Percentiles rank a stretch among this genome's conserved stretches.
phyloP scores from a whole-genome alignment of 2,888 invertebrate genomes.

The Synergus japonicus region DNA sequence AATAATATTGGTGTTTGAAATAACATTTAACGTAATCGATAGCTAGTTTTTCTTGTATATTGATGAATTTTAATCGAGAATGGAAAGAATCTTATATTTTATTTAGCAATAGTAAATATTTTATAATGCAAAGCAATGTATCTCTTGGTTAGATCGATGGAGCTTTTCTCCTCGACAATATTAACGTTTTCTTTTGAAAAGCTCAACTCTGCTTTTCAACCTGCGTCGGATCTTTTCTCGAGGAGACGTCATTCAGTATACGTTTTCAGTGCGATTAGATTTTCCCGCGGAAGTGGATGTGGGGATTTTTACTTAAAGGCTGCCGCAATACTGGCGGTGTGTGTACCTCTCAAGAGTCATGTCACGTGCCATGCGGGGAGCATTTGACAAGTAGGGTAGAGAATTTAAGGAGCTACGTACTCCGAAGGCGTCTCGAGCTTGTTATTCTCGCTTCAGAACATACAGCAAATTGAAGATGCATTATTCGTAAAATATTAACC shows the following conservation, averaged over 20 bases:
- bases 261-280: constrained; percentile 55
- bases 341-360: constrained; percentile 29
- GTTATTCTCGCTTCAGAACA: constrained; percentile 37
- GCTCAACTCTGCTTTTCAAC: constrained; percentile 16
- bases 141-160: constrained; percentile 24
- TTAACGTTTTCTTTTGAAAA: constrained; percentile 34
- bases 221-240: constrained; percentile 22
- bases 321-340: constrained; percentile 46
- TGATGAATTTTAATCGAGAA: not conserved
- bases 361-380: constrained; percentile 37
- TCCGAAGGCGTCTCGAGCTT: constrained; percentile 32
- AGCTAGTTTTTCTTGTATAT: not conserved
- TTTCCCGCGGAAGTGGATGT: constrained; percentile 50
- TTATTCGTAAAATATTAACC: constrained; percentile 37
- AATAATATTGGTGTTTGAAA: no score
- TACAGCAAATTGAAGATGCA: constrained; percentile 38
- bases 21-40: no score
- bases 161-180: constrained; percentile 33
- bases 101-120: constrained; percentile 1
- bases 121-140: not conserved
- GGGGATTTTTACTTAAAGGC: constrained; percentile 52
- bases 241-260: constrained; percentile 34
- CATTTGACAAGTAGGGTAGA: constrained; percentile 37
- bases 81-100: not conserved
- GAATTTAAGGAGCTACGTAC: constrained; percentile 8